A percentile compares a stretch with the other conserved stretches of the same genome.
Evolutionary conservation across 2,888 invertebrate species (phyloP).

Genomic region (Cephus nigrinus): DNA sequence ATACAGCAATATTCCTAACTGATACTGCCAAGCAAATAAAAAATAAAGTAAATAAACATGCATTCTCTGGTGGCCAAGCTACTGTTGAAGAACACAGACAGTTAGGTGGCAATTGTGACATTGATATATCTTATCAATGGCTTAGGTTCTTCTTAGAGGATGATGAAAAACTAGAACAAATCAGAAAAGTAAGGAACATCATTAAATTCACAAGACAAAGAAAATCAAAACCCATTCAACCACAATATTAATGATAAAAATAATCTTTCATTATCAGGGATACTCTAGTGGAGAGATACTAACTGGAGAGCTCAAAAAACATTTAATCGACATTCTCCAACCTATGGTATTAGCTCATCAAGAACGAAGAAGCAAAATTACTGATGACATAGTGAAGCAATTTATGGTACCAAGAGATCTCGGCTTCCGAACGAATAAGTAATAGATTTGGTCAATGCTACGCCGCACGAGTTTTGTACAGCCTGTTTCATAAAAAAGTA

Average conservation of each 20-base stretch:
- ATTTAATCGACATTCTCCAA: conserved; percentile 83
- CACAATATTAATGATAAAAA: not conserved
- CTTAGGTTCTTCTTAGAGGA: conserved; percentile 95
- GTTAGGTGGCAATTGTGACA: conserved; percentile 93
- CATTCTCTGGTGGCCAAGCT: conserved; percentile 95
- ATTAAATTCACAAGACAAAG: not conserved
- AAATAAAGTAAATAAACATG: conserved; percentile 96
- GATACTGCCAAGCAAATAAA: conserved; percentile 96
- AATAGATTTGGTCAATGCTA: not conserved
- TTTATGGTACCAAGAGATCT: conserved; percentile 89
- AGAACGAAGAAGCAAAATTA: conserved; percentile 80
- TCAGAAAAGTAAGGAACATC: conserved; percentile 69
- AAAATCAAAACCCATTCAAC: not conserved
- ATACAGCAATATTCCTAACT: conserved; percentile 93
- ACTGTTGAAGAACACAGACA: conserved; percentile 93
- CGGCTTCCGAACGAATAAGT: conserved; percentile 65
- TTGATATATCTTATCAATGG: conserved; percentile 96
- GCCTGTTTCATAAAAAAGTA: not conserved
- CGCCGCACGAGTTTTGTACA: not conserved
- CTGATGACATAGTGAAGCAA: conserved; percentile 84
- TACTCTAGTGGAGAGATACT: conserved; percentile 90
- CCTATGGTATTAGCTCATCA: conserved; percentile 87
- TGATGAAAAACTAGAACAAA: conserved; percentile 84
- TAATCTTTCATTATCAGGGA: conserved; percentile 66
- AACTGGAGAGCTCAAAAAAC: conserved; percentile 94